Conservation (phyloP, 2,113 vertebrate species). For the Chiloscyllium plagiosum region DNA sequence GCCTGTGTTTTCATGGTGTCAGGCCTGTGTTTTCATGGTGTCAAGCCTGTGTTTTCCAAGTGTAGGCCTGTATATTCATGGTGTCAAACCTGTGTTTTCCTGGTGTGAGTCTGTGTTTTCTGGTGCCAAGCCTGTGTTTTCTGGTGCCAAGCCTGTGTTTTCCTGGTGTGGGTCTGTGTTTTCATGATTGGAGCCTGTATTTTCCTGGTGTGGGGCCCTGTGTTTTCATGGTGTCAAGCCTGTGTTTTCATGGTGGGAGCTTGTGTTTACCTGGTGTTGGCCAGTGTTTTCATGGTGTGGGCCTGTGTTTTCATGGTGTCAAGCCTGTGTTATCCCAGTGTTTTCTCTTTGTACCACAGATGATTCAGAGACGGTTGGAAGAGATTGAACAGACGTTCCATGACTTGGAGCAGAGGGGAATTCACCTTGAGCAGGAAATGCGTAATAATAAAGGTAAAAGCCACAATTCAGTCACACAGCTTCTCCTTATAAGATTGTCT, state of each 20-base stretch:
- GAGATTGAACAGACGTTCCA: conserved; percentile 80
- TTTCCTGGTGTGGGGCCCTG: neutral
- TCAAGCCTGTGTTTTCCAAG: no score
- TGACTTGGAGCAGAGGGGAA: conserved; percentile 76
- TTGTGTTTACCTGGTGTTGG: no score
- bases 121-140: no score
- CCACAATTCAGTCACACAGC: neutral
- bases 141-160: no score
- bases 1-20: no score
- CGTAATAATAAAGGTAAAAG: conserved; percentile 63
- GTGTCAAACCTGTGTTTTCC: no score
- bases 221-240: neutral
- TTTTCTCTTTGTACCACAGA: conserved; percentile 49
- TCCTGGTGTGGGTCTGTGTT: no score
- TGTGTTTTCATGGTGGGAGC: no score
- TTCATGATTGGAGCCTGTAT: neutral
- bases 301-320: no score
- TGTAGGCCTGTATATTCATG: neutral
- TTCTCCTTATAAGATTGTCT: neutral
- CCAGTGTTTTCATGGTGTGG: no score
- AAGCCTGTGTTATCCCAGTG: neutral
- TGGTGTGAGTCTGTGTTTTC: neutral
- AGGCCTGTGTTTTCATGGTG: no score
- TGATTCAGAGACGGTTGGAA: conserved; percentile 81
- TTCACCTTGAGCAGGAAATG: conserved; percentile 66